A percentile compares a stretch with the other conserved stretches of the same genome.
These are phyloP conservation scores for Eubasilissa splendida DNA, from an alignment of 2,888 invertebrate species.

Conservation along the genomic window DNA sequence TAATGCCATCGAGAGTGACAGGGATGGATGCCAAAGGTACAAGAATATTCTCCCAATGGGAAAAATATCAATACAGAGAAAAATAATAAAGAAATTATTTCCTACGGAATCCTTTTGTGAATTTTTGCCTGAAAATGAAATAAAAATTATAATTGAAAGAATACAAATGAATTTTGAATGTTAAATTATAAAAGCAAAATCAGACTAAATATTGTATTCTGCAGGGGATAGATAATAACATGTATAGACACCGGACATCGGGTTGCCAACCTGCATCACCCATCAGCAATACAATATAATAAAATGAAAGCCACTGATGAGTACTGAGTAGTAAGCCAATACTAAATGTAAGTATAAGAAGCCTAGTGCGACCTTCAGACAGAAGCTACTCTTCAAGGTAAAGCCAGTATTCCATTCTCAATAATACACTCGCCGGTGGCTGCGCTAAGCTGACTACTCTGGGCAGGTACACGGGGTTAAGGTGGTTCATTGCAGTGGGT, in stretches of 20 bases:
- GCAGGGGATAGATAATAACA: slow-evolving; percentile 6
- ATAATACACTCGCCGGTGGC: no score
- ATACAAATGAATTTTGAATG: slow-evolving; percentile 15
- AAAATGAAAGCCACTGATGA: slow-evolving; percentile 28
- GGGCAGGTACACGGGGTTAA: no score
- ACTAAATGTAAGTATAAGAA: not conserved
- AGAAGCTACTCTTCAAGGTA: no score
- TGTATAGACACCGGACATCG: not conserved
- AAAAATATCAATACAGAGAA: slow-evolving; percentile 3
- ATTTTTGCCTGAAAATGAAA: slow-evolving; percentile 21
- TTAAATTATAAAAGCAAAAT: slow-evolving; percentile 24
- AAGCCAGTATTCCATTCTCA: no score
- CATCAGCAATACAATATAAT: slow-evolving; percentile 19
- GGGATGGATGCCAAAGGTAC: not conserved
- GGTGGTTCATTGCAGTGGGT: not conserved
- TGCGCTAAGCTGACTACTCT: no score
- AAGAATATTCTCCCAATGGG: not conserved
- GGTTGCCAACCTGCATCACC: not conserved
- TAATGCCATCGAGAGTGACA: not conserved
- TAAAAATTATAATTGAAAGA: slow-evolving; percentile 13
- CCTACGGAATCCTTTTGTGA: not conserved
- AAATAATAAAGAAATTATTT: slow-evolving; percentile 8
- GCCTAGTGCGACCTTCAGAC: no score
- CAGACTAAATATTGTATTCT: slow-evolving; percentile 3
- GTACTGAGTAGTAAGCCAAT: slow-evolving; percentile 27